Conservation (phyloP, 2,888 invertebrate genomes). For the Himalopsyche kuldschensis region DNA sequence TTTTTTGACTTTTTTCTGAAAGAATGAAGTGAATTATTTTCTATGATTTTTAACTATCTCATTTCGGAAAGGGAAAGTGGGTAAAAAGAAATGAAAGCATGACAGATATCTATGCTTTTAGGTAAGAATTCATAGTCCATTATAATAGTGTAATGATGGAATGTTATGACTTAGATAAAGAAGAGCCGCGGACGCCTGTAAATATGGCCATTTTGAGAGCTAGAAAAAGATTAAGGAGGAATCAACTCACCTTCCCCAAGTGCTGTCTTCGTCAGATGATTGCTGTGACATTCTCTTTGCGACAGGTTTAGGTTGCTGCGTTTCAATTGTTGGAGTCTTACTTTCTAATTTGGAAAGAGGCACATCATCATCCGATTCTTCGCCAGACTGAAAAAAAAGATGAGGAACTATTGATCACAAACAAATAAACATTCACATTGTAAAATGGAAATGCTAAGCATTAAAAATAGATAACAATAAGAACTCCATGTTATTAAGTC, state of each 20-base stretch:
- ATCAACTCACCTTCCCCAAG: background rate
- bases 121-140: too few relatives aligned
- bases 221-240: too few relatives aligned
- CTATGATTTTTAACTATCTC: too few relatives aligned
- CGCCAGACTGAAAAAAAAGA: slow-evolving; percentile 10
- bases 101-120: too few relatives aligned
- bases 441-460: background rate
- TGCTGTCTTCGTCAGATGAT: background rate
- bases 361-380: slow-evolving; percentile 30
- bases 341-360: slow-evolving; percentile 21
- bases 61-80: too few relatives aligned
- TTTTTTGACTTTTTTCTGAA: slow-evolving; percentile 11
- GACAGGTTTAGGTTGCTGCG: background rate
- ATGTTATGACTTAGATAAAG: too few relatives aligned
- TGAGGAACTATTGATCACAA: background rate
- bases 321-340: background rate
- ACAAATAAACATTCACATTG: background rate
- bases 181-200: background rate
- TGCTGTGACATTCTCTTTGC: background rate
- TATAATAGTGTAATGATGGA: too few relatives aligned
- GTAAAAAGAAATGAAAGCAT: too few relatives aligned
- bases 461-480: too few relatives aligned
- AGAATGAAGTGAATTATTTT: too few relatives aligned
- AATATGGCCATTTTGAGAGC: background rate
- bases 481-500: too few relatives aligned